Evolutionary conservation across 2,113 vertebrate species (phyloP), one percentile per base, ranked within the genome.

Genomic region (Cinclus cinclus): DNA sequence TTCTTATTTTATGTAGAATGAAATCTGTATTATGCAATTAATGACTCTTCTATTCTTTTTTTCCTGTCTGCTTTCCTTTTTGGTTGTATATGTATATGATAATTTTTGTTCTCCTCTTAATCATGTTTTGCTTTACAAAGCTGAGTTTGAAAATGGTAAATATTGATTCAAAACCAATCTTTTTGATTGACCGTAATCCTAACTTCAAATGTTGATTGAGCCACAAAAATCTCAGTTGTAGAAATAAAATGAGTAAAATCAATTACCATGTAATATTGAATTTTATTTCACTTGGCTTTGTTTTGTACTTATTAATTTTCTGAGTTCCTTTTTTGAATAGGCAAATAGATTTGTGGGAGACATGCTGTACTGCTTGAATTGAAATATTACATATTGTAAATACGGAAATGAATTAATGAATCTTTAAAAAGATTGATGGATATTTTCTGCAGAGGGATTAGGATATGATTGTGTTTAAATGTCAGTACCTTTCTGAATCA

Each of bases 1-100:
- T 95, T 88, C 79, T 82, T 96, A 13, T 93, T 96, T 89, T 92
- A 69, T 91, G 76, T 85, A 50, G 82, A 96, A 71, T 96, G 18
- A 83, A 83, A 71, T 50, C 17, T 87, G 24, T 81, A 68, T 86
- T 87, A 91, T 93, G 95, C 60, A 25, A 83, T 78, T 85, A 92
- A 93, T 74, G 20, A 18, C 63, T 82, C 39, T 76, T 90, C 55
- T 49, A 5, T 18, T 79, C 81, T 70, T 56, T 65, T 87, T 71
- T 55, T 30, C 17, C 65, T 90, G 33, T 5, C 23, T 96, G 39
- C 68, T 95, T 71, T 89, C 62, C 46, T 92, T 95, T 60, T 78
- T 74, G 63, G 31, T 69, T 70, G 20, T 75, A 14, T 19, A 27
- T 77, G 31, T 3, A 0, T 79, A 20, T 46, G 47, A 25, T 67